phyloP scores from a whole-genome alignment of 30 jellyfish, hydroid and myxozoan genomes.

The Haliclystus octoradiatus region DNA sequence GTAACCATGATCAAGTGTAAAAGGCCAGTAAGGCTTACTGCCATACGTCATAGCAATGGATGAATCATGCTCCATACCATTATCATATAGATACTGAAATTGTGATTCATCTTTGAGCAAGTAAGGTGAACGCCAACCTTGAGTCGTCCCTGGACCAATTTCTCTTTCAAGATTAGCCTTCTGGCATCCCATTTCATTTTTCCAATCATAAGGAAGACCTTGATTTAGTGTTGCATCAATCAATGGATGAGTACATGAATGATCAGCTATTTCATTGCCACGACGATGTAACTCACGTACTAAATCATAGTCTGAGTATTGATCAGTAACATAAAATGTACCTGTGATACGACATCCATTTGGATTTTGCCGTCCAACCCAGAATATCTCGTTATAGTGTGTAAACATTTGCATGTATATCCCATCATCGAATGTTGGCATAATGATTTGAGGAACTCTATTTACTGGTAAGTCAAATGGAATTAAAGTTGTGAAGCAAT shows the following conservation, averaged over 20 bases:
- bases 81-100: conserved; percentile 28
- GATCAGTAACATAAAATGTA: conserved; percentile 62
- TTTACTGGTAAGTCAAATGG: conserved; percentile 56
- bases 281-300: conserved; percentile 12
- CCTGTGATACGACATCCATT: conserved; percentile 81
- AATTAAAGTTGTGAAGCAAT: conserved; percentile 43
- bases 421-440: conserved; percentile 55
- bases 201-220: conserved; percentile 46
- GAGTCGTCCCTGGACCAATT: neutral
- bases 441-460: conserved; percentile 69
- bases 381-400: conserved; percentile 18
- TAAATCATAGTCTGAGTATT: conserved; percentile 43
- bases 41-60: conserved; percentile 41
- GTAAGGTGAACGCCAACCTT: conserved; percentile 75
- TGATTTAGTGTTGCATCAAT: conserved; percentile 54
- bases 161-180: neutral
- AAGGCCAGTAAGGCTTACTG: conserved; percentile 63
- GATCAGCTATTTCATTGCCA: conserved; percentile 56
- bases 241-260: conserved; percentile 46
- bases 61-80: conserved; percentile 29
- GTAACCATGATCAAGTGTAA: conserved; percentile 75
- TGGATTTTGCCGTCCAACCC: conserved; percentile 42
- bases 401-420: conserved; percentile 17
- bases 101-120: conserved; percentile 52
- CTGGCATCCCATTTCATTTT: conserved; percentile 44